Evolutionary conservation across 2,888 invertebrate species (phyloP).

Genomic region (Nesidiocoris tenuis): DNA sequence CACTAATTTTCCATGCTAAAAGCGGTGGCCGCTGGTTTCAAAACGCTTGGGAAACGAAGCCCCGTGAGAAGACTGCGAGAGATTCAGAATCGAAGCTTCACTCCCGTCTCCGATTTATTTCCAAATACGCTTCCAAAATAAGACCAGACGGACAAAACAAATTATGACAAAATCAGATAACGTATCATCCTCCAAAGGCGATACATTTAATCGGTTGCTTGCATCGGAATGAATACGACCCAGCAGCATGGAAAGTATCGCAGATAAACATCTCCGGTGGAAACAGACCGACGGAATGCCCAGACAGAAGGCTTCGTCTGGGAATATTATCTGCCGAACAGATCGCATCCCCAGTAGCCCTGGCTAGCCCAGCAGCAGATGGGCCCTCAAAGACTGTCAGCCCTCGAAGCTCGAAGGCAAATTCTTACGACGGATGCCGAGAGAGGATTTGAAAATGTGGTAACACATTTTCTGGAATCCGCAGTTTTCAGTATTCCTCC

Average conservation of each 20-base stretch:
- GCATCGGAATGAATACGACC: neutral
- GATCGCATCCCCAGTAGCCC: neutral
- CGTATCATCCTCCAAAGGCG: neutral
- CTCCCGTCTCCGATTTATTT: too few relatives aligned
- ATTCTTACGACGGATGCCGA: too few relatives aligned
- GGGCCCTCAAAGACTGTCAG: too few relatives aligned
- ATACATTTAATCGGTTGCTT: neutral
- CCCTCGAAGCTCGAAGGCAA: too few relatives aligned
- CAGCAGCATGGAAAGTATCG: neutral
- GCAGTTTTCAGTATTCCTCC: too few relatives aligned
- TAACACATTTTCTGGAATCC: too few relatives aligned
- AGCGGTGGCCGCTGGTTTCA: too few relatives aligned
- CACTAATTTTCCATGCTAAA: too few relatives aligned
- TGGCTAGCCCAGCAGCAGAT: neutral
- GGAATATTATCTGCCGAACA: neutral
- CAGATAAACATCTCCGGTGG: neutral
- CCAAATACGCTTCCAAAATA: neutral
- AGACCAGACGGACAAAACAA: neutral
- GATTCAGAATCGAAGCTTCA: too few relatives aligned
- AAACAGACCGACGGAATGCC: neutral
- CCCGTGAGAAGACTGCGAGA: too few relatives aligned
- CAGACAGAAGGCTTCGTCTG: neutral
- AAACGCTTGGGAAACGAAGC: too few relatives aligned
- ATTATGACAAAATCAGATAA: neutral
- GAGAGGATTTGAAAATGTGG: too few relatives aligned